Evolutionary conservation across 2,113 vertebrate species (phyloP).

Genomic region (Microcebus murinus): DNA sequence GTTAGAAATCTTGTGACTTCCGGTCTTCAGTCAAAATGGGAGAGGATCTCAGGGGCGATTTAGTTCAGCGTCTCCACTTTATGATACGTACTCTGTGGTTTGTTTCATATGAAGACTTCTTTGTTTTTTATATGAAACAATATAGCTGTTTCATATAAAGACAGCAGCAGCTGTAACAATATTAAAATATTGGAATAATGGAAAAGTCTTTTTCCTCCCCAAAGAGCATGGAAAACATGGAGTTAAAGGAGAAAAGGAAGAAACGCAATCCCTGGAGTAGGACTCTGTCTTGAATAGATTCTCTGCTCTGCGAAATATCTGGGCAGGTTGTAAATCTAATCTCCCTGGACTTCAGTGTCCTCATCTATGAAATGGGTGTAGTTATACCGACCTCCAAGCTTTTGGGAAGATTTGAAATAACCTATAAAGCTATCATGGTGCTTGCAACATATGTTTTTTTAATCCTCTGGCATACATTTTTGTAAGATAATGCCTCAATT

Average conservation of each 20-base stretch:
- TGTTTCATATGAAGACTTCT: neutral
- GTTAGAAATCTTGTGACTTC: neutral
- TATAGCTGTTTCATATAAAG: neutral
- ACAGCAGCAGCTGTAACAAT: neutral
- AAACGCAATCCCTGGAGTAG: neutral
- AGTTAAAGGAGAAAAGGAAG: neutral
- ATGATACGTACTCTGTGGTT: neutral
- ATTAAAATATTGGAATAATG: neutral
- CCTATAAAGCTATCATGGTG: neutral
- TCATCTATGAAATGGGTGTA: neutral
- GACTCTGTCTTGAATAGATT: neutral
- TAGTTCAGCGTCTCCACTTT: neutral
- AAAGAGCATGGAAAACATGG: neutral
- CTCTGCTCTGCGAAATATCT: neutral
- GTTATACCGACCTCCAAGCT: neutral
- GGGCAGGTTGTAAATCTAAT: neutral
- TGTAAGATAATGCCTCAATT: neutral
- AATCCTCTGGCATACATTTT: neutral
- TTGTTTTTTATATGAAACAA: neutral
- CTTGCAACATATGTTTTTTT: neutral
- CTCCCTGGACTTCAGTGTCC: neutral
- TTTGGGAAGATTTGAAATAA: neutral
- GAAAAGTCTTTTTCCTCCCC: neutral
- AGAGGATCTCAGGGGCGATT: neutral
- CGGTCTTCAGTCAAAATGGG: neutral